Percentiles rank a stretch among this genome's conserved stretches.
phyloP scores from a whole-genome alignment of 2,113 vertebrate genomes.

The Butastur rufipennis region DNA sequence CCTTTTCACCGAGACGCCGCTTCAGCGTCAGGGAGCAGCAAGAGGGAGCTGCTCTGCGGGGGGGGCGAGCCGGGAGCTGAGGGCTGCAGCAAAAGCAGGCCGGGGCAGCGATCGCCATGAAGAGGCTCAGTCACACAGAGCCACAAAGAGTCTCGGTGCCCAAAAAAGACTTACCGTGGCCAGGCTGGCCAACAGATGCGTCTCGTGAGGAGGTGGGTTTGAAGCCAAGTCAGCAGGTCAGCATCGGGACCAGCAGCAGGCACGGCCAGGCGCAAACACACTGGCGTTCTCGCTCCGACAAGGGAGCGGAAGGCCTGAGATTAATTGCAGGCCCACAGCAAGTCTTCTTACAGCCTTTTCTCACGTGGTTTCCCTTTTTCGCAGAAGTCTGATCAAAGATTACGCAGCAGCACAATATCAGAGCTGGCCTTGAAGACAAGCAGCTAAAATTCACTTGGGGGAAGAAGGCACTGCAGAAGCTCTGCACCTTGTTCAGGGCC shows the following conservation, averaged over 20 bases:
- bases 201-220: not conserved
- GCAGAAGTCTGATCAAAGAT: not conserved
- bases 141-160: not conserved
- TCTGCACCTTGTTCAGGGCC: not conserved
- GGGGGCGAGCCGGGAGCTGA: accelerated
- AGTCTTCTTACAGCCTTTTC: not conserved
- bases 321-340: not conserved
- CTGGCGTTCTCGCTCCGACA: not conserved
- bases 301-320: not conserved
- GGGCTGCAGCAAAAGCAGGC: not conserved
- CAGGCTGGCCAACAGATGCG: accelerated
- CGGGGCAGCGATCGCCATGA: not conserved
- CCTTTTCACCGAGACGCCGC: not conserved
- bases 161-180: not conserved
- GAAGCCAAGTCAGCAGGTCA: not conserved
- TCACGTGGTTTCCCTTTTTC: not conserved
- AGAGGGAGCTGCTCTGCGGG: not conserved
- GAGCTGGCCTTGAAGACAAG: not conserved
- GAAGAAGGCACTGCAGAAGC: not conserved
- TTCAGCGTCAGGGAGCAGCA: not conserved
- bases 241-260: too few species aligned
- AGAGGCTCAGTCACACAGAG: not conserved
- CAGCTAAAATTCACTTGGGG: not conserved
- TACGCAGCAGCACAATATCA: not conserved
- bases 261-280: not conserved